These are phyloP conservation scores for Plumapathes pennacea DNA, from an alignment of 92 coral and sea anemone genomes.

Conservation along the genomic window DNA sequence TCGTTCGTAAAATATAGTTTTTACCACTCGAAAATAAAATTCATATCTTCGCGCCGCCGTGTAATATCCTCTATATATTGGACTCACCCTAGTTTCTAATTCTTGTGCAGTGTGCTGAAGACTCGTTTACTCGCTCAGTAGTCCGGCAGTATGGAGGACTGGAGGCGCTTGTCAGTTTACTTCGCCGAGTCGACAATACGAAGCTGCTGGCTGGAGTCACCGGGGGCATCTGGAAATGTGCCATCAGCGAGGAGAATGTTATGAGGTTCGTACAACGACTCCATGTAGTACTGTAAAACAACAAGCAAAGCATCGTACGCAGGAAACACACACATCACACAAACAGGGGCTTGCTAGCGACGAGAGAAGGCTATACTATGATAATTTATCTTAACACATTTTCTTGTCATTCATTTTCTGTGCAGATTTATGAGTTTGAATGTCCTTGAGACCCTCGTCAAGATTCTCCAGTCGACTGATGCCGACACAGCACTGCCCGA, in stretches of 20 bases:
- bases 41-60: no score
- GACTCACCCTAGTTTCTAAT: background rate
- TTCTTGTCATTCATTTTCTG: no score
- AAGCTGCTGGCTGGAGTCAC: conserved; percentile 80
- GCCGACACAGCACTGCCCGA: conserved; percentile 63
- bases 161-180: conserved; percentile 68
- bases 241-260: conserved; percentile 75
- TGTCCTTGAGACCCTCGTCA: conserved; percentile 60
- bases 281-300: background rate
- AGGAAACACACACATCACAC: no score
- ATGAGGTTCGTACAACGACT: conserved; percentile 47
- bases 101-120: conserved; percentile 78
- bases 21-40: no score
- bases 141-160: conserved; percentile 77
- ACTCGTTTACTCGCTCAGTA: conserved; percentile 72
- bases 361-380: no score
- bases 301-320: no score
- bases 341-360: no score
- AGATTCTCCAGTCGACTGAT: conserved; percentile 62
- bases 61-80: background rate
- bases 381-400: no score
- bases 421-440: conserved; percentile 63
- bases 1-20: no score
- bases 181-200: conserved; percentile 66
- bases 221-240: conserved; percentile 97